A percentile compares a stretch with the other conserved stretches of the same genome.
Conservation (phyloP, 2,888 invertebrate species). For the Ganaspis brasiliensis region DNA sequence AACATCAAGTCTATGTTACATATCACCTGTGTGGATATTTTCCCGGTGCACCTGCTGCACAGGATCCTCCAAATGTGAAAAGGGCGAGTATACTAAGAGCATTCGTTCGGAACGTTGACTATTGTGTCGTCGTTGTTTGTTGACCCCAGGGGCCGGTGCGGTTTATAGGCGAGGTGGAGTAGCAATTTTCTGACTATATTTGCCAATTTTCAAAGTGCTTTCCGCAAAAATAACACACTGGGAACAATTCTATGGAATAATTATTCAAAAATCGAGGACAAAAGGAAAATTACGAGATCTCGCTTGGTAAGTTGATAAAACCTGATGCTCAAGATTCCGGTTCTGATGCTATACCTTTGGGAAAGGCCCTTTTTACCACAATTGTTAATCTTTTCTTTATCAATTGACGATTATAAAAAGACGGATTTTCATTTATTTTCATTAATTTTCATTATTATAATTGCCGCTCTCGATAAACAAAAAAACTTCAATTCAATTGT, state of each 20-base stretch:
- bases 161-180: neutral
- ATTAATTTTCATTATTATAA: neutral
- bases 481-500: neutral
- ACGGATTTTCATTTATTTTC: neutral
- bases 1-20: neutral
- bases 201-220: neutral
- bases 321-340: slow-evolving; percentile 6
- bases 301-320: slow-evolving; percentile 26
- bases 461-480: no score
- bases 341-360: neutral
- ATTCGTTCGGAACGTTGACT: slow-evolving; percentile 10
- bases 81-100: neutral
- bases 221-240: neutral
- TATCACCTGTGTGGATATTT: neutral
- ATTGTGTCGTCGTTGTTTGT: slow-evolving; percentile 24
- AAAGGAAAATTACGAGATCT: neutral
- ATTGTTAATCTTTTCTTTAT: neutral
- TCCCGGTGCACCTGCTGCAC: slow-evolving; percentile 11
- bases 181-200: neutral
- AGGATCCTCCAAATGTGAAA: slow-evolving; percentile 11
- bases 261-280: neutral
- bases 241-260: neutral
- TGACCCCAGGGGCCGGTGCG: slow-evolving; percentile 37
- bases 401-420: neutral
- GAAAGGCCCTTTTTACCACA: neutral